Percentiles rank a stretch among this genome's conserved stretches.
Evolutionary conservation across 2,797 vertebrate species (phyloP).

Genomic region (Myripristis murdjan): DNA sequence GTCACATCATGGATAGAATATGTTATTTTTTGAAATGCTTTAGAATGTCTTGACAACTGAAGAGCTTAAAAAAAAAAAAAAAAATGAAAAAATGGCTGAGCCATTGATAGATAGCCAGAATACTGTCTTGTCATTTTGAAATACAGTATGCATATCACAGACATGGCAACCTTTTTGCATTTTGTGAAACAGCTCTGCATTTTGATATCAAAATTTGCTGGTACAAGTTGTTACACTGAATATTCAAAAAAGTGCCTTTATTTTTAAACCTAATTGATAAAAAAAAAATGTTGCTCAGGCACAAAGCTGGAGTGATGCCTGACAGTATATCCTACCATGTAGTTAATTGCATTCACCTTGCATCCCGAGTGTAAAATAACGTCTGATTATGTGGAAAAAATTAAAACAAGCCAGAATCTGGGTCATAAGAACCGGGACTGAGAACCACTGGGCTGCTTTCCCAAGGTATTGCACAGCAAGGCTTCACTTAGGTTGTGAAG

Average conservation of each 20-base stretch:
- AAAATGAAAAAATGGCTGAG: conserved; percentile 33
- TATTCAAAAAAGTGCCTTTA: conserved; percentile 5
- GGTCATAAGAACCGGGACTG: too few relatives aligned
- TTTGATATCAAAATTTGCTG: conserved; percentile 23
- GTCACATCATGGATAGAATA: conserved; percentile 42
- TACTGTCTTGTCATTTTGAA: conserved; percentile 37
- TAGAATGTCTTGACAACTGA: conserved; percentile 47
- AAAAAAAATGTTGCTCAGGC: too few relatives aligned
- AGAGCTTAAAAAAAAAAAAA: conserved; percentile 29
- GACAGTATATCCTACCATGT: too few relatives aligned
- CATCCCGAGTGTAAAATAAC: too few relatives aligned
- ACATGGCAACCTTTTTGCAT: conserved; percentile 27
- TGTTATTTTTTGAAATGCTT: conserved; percentile 47
- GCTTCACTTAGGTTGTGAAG: too few relatives aligned
- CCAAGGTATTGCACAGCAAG: too few relatives aligned
- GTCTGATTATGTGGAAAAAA: too few relatives aligned
- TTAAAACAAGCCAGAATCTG: too few relatives aligned
- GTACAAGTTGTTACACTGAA: background rate
- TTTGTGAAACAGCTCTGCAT: conserved; percentile 10
- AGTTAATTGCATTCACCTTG: too few relatives aligned
- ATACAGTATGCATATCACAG: conserved; percentile 25
- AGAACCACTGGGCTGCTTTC: too few relatives aligned
- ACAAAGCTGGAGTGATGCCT: too few relatives aligned
- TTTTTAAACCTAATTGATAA: conserved; percentile 19
- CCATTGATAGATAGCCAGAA: conserved; percentile 30